These are phyloP conservation scores for Sparidentex hasta DNA, from an alignment of 2,797 vertebrate species.

Conservation along the genomic window DNA sequence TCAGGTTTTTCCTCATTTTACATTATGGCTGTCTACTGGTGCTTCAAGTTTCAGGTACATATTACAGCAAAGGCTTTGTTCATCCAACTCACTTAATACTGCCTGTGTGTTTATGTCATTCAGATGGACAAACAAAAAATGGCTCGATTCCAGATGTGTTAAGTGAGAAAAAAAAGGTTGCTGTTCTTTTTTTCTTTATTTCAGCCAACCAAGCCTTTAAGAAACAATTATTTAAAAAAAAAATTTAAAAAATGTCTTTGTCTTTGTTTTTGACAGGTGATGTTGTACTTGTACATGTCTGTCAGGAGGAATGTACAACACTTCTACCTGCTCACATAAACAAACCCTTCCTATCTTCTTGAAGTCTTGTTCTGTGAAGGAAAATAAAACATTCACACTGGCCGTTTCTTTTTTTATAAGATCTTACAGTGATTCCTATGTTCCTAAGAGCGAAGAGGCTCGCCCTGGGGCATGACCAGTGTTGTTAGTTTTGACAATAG, in stretches of 20 bases:
- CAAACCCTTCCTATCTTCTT: neutral
- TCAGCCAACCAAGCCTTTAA: neutral
- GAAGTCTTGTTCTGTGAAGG: conserved; percentile 5
- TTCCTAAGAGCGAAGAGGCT: neutral
- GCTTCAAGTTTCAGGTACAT: too few relatives aligned
- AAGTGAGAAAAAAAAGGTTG: too few relatives aligned
- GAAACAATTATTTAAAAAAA: neutral
- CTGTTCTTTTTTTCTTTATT: neutral
- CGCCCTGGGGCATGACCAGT: neutral
- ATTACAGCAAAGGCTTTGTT: neutral
- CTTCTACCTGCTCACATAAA: neutral
- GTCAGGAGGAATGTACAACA: neutral
- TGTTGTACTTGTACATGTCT: neutral
- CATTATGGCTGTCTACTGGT: too few relatives aligned
- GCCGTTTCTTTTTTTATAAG: neutral
- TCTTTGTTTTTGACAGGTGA: neutral
- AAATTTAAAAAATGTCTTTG: too few relatives aligned
- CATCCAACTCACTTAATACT: neutral
- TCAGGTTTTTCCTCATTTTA: too few relatives aligned
- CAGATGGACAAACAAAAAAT: too few relatives aligned
- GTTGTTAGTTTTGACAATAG: neutral
- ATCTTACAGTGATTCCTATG: accelerated
- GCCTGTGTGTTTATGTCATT: too few relatives aligned
- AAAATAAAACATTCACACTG: neutral
- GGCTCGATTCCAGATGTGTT: too few relatives aligned